Conservation (phyloP, 2,113 vertebrate species). For the Phrynocephalus versicolor region DNA sequence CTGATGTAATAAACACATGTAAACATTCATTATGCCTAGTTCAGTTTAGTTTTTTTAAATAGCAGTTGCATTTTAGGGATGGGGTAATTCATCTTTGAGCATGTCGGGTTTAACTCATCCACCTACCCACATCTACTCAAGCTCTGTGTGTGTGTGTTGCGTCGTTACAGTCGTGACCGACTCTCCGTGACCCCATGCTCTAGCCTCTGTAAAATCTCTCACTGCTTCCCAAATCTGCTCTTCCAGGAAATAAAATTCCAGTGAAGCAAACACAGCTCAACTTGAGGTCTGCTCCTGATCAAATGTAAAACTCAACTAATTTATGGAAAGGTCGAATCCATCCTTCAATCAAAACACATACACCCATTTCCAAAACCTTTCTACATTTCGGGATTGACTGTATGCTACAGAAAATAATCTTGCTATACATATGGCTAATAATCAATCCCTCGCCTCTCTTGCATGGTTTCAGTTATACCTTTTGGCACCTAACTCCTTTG, state of each 20-base stretch:
- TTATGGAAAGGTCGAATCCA: neutral
- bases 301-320: neutral
- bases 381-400: neutral
- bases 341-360: neutral
- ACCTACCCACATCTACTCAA: too few relatives aligned
- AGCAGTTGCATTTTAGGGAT: too few relatives aligned
- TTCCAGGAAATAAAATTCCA: neutral
- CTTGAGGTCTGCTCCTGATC: neutral
- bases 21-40: too few relatives aligned
- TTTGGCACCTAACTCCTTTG: neutral
- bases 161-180: too few relatives aligned
- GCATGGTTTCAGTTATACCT: neutral
- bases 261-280: neutral
- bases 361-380: neutral
- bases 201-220: neutral
- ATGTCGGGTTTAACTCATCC: neutral
- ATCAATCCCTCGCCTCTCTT: neutral
- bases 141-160: too few relatives aligned
- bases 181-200: too few relatives aligned
- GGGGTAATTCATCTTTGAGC: neutral
- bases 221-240: neutral
- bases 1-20: neutral
- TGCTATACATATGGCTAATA: constrained; percentile 17
- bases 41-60: too few relatives aligned
- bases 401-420: neutral